A percentile compares a stretch with the other conserved stretches of the same genome.
phyloP scores from a whole-genome alignment of 2,113 vertebrate genomes.

The Nothobranchius furzeri region DNA sequence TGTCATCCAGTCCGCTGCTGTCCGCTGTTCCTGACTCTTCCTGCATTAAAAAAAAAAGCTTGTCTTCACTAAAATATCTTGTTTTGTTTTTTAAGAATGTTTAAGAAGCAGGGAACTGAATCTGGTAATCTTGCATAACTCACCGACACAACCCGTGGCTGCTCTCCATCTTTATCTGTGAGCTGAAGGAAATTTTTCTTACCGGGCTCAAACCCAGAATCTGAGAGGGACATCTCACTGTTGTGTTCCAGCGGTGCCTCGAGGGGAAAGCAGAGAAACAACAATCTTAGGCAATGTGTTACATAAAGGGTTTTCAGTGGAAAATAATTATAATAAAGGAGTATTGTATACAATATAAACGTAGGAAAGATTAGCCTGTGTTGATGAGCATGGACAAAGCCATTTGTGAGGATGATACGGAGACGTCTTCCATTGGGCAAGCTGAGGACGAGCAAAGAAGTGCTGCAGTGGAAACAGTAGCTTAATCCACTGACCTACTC shows the following conservation, averaged over 20 bases:
- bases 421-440: slow-evolving; percentile 23
- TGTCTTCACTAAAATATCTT: background rate
- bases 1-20: slow-evolving; percentile 85
- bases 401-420: slow-evolving; percentile 25
- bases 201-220: slow-evolving; percentile 92
- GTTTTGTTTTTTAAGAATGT: background rate
- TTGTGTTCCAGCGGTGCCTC: slow-evolving; percentile 88
- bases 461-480: slow-evolving; percentile 62
- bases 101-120: background rate
- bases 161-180: slow-evolving; percentile 95
- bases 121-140: slow-evolving; percentile 46
- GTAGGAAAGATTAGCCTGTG: slow-evolving; percentile 11
- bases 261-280: background rate
- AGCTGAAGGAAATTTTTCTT: slow-evolving; percentile 96
- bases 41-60: slow-evolving; percentile 64
- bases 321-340: background rate
- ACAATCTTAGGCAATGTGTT: background rate
- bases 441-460: slow-evolving; percentile 42
- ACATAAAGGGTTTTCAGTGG: background rate
- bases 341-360: background rate
- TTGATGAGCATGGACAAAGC: slow-evolving; percentile 15
- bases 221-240: slow-evolving; percentile 89
- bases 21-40: slow-evolving; percentile 87
- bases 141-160: slow-evolving; percentile 90
- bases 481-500: slow-evolving; percentile 82